A percentile compares a stretch with the other conserved stretches of the same genome.
Conservation (phyloP, 2,888 invertebrate species). For the Polydrusus pterygomalis region DNA sequence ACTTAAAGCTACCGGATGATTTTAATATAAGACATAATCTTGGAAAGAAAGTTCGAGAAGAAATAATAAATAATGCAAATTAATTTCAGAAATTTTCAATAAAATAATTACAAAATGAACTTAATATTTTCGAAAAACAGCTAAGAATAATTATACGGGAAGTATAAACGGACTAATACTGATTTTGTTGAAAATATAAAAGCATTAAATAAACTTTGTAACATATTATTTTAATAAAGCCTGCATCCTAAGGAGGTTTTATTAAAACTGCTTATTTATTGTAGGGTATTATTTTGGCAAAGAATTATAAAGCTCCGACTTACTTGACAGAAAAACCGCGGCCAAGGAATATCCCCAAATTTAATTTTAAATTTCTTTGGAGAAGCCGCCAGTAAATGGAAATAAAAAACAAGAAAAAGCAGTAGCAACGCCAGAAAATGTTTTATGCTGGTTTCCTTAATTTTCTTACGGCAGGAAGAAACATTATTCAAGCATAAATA, state of each 20-base stretch:
- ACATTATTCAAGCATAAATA: slow-evolving; percentile 28
- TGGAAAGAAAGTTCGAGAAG: too few relatives aligned
- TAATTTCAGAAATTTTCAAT: too few relatives aligned
- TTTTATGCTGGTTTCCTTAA: slow-evolving; percentile 40
- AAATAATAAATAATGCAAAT: too few relatives aligned
- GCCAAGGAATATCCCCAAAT: slow-evolving; percentile 20
- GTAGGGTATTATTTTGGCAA: neutral
- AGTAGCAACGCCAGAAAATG: slow-evolving; percentile 33
- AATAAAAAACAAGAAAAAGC: slow-evolving; percentile 28
- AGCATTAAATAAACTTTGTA: neutral
- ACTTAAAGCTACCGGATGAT: too few relatives aligned
- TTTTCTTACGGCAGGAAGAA: slow-evolving; percentile 32
- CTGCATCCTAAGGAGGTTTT: neutral
- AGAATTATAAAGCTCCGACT: neutral
- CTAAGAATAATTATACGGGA: neutral
- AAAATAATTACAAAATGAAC: too few relatives aligned
- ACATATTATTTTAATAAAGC: neutral
- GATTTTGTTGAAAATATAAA: neutral
- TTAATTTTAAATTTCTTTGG: slow-evolving; percentile 33
- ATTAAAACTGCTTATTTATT: slow-evolving; percentile 1
- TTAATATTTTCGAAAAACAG: too few relatives aligned
- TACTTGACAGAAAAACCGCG: slow-evolving; percentile 1
- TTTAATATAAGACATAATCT: too few relatives aligned
- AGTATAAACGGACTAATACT: neutral
- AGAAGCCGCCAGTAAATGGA: slow-evolving; percentile 26